Base-by-base conservation (phyloP, 2,113 vertebrate genomes). In the Channa argus region DNA sequence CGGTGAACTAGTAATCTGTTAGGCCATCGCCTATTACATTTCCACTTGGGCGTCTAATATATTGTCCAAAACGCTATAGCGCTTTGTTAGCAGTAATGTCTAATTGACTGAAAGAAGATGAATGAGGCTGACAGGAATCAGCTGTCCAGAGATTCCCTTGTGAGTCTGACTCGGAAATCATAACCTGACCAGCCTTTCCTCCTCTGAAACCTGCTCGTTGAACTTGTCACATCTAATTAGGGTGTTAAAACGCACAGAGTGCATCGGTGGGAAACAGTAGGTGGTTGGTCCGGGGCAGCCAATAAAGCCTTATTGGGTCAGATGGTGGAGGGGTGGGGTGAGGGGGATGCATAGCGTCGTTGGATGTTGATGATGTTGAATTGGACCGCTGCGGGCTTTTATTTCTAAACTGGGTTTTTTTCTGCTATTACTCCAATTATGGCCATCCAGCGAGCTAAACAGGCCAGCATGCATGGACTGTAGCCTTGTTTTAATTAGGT, bases 201-300 rank as follows among this genome's bases (percentile, higher is more conserved):
- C 92, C 91, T 92, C 93, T 94, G 65, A 94, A 96, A 96, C 95
- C 94, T 94, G 96, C 95, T 95, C 95, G 95, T 96, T 97, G 95
- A 98, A 97, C 96, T 96, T 97, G 96, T 98, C 96, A 97, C 93
- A 95, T 96, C 95, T 96, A 95, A 97, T 98, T 97, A 97, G 93
- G 91, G 93, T 93, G 91, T 95, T 95, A 92, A 95, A 96, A 94
- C 91, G 91, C 89, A 93, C 70, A 90, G 93, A 83, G 95, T 93
- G 95, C 89, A 82, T 89, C 80, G 77, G 82, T 86, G 88, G 80
- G 88, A 91, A 93, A 92, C 93, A 92, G 92, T 92, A 90, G 91
- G 91, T 86, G 92, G 90, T 94, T 92, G 83, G 77, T 87, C 85
- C 89, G 90, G 91, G 94, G 87, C 94, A 83, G 90, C 95, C 89